These are phyloP conservation scores for Heliconius himera DNA, from an alignment of 1,140 invertebrate genomes.

Conservation along the genomic window DNA sequence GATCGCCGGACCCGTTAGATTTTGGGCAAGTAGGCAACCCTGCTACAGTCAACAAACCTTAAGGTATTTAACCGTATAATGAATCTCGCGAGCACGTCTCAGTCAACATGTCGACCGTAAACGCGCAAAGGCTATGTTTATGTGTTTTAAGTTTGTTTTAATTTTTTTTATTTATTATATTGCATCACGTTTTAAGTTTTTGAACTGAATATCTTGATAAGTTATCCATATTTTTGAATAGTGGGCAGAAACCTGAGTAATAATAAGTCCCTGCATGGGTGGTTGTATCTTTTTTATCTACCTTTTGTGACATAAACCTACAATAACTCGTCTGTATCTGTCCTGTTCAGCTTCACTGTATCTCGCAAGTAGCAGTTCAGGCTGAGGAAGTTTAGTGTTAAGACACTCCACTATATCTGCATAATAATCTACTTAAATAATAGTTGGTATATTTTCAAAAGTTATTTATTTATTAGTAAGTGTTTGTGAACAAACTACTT, in stretches of 20 bases:
- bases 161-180: not conserved
- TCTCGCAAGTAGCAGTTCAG: no score
- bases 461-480: not conserved
- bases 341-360: no score
- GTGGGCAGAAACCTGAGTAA: not conserved
- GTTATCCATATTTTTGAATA: not conserved
- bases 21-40: constrained; percentile 29
- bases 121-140: constrained; percentile 22
- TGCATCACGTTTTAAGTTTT: not conserved
- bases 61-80: constrained; percentile 64
- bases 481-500: not conserved
- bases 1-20: constrained; percentile 30
- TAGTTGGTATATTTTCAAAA: no score
- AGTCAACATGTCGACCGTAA: constrained; percentile 46
- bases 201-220: not conserved
- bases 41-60: constrained; percentile 54
- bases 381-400: no score
- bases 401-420: not conserved
- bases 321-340: no score
- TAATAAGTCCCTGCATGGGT: no score
- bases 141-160: not conserved
- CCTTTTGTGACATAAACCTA: no score
- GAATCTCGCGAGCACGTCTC: constrained; percentile 56
- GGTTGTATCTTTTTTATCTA: no score
- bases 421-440: not conserved